phyloP scores from a whole-genome alignment of 2,888 invertebrate genomes.

The Clepsis dumicolana region DNA sequence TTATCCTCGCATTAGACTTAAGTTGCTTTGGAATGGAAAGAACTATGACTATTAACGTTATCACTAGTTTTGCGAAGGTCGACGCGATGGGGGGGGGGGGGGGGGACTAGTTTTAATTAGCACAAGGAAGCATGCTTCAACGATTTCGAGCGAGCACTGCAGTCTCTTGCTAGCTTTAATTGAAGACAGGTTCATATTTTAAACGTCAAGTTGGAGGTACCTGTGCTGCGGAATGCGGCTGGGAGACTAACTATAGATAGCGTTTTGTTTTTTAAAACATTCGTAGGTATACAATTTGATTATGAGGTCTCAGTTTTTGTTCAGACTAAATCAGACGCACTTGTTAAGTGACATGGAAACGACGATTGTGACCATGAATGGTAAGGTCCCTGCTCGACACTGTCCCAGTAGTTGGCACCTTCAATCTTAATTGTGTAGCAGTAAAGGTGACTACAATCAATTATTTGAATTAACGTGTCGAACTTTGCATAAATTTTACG shows the following conservation, averaged over 20 bases:
- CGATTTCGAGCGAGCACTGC: constrained; percentile 53
- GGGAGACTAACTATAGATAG: background rate
- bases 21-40: background rate
- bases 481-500: too few species aligned
- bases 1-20: background rate
- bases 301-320: too few species aligned
- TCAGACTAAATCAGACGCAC: too few species aligned
- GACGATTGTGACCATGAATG: too few species aligned
- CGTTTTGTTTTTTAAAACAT: background rate
- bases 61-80: constrained; percentile 59
- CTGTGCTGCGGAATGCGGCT: constrained; percentile 9
- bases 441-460: too few species aligned
- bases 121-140: constrained; percentile 77
- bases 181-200: constrained; percentile 38
- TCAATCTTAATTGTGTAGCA: too few species aligned
- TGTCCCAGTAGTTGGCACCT: too few species aligned
- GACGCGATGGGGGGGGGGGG: constrained; percentile 45
- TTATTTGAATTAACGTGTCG: too few species aligned
- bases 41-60: constrained; percentile 51
- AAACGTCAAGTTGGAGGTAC: background rate
- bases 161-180: constrained; percentile 8
- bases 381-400: too few species aligned
- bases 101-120: constrained; percentile 70
- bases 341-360: too few species aligned
- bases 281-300: background rate